Evolutionary conservation across 2,113 vertebrate genomes (phyloP), one percentile per base, ranked within the genome.

Genomic region (Ceratotherium simum): DNA sequence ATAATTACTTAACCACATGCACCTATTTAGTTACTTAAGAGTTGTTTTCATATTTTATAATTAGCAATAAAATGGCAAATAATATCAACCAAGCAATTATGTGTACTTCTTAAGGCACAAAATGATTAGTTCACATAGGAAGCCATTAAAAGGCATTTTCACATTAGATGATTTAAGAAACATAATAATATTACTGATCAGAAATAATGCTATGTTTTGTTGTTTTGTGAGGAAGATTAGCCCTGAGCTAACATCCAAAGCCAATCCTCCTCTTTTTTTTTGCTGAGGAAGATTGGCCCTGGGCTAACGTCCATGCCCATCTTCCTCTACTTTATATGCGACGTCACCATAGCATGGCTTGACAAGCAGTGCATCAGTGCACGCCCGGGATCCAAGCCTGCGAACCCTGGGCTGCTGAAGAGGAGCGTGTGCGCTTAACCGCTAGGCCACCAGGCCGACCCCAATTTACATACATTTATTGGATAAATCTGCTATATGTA

Each of bases 21-120:
- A 94, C 42, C 48, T 76, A 87, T 73, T 94, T 81, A 93, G 87
- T 97, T 92, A 97, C 14, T 88, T 65, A 75, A 62, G 90, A 48
- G 8, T 73, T 39, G 83, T 96, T 92, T 95, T 84, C 85, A 72
- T 85, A 80, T 93, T 97, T 96, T 69, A 75, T 94, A 97, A 97
- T 96, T 83, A 97, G 93, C 62, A 97, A 84, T 42, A 96, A 91
- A 98, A 96, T 51, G 42, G 29, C 12, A 96, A 91, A 92, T 76
- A 88, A 95, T 31, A 84, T 67, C 75, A 97, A 91, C 12, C 81
- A 84, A 94, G 67, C 81, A 81, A 87, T 81, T n/a, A 94, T 90
- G 81, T 4, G 62, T 69, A 93, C 20, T 83, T 90, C 92, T 29
- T 75, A 95, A 97, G 58, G n/a, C 4, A 65, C 42, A 98, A 0